Base-by-base conservation (phyloP, 2,797 vertebrate species). In the Delichon dasypus region DNA sequence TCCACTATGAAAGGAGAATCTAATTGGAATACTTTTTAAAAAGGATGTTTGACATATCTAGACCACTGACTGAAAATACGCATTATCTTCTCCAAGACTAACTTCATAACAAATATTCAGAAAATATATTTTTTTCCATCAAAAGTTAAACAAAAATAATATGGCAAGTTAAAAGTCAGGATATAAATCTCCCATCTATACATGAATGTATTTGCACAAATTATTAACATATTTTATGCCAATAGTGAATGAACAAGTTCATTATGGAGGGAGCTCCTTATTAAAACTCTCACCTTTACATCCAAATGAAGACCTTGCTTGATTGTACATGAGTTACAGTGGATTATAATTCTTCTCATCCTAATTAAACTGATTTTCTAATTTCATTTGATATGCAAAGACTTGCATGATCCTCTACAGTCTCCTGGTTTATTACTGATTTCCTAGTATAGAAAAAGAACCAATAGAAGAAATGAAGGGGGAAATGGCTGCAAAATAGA, bases 321-420 rank as follows among this genome's bases (percentile, higher is more conserved):
- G 89, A 95, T 85, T 95, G 61, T 94, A 72, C 4, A 36, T 51
- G 65, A 83, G 30, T 77, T 80, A 57, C 32, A 16, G 50, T 38
- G 51, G 30, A 62, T 80, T 90, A 74, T 18, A 90, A 83, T 67
- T 89, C 75, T 89, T 81, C 53, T 64, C 30, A 62, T 92, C 27
- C 29, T 95, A 95, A 93, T 93, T 85, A 96, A 94, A 83, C 36
- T 66, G 61, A 80, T 89, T 95, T 93, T 75, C 13, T 95, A 88
- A 92, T 95, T 93, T 95, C 42, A 95, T 95, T 92, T 85, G 27
- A 72, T 93, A 94, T 94, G 87, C 92, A 95, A 90, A 72, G 44
- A 36, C 68, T 94, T 92, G 68, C 86, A 79, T 72, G 73, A 72
- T 51, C 34, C 14, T 83, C 40, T 80, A 13, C 42, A 83, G 51